Conservation (phyloP, 2,113 vertebrate genomes). For the Nothobranchius kuhntae region DNA sequence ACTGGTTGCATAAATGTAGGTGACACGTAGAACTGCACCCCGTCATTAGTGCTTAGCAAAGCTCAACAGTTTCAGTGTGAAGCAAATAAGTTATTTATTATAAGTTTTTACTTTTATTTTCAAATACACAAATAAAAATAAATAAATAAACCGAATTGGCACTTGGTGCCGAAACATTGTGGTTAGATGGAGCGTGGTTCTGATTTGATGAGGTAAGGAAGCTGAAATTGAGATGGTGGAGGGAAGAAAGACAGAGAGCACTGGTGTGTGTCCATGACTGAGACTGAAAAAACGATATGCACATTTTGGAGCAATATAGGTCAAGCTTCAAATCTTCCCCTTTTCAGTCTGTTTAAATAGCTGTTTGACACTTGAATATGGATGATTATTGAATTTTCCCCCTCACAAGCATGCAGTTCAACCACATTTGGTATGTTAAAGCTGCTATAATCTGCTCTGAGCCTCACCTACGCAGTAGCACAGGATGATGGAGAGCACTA, state of each 20-base stretch:
- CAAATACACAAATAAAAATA: not conserved
- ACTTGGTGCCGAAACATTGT: not conserved
- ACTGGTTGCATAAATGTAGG: slow-evolving; percentile 11
- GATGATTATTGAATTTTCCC: not conserved
- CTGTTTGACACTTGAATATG: not conserved
- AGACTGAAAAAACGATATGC: not conserved
- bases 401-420: not conserved
- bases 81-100: not conserved
- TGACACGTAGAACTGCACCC: slow-evolving; percentile 27
- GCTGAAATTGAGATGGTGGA: not conserved
- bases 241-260: not conserved
- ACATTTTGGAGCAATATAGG: not conserved
- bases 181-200: not conserved
- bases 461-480: slow-evolving; percentile 96
- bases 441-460: not conserved
- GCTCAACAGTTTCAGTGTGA: slow-evolving; percentile 1
- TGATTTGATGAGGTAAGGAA: slow-evolving; percentile 11
- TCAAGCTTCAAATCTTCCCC: not conserved
- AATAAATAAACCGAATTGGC: not conserved
- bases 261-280: not conserved
- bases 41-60: slow-evolving; percentile 6
- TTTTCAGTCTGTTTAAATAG: not conserved
- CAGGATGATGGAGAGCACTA: slow-evolving; percentile 92
- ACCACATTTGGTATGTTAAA: not conserved
- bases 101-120: not conserved